A percentile compares a stretch with the other conserved stretches of the same genome.
Conservation (phyloP, 1,140 invertebrate species). For the Cylas formicarius region DNA sequence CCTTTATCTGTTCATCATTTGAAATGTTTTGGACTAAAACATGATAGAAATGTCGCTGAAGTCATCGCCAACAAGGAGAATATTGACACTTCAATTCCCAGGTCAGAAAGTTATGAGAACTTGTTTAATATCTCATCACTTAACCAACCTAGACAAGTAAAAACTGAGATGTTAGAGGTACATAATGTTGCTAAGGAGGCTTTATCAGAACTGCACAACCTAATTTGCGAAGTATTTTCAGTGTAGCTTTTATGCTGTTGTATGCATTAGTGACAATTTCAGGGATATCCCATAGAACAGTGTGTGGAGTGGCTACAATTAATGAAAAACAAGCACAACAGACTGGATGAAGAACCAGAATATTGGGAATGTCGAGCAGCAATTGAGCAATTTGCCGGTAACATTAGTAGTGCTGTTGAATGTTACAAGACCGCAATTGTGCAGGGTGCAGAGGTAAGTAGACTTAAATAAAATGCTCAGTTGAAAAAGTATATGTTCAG, state of each 20-base stretch:
- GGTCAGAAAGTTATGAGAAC: slow-evolving; percentile 28
- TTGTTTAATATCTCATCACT: slow-evolving; percentile 25
- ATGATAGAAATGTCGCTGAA: slow-evolving; percentile 31
- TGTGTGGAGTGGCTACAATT: slow-evolving; percentile 48
- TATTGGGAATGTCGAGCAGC: slow-evolving; percentile 54
- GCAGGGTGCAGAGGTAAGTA: slow-evolving; percentile 47
- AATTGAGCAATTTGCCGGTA: slow-evolving; percentile 47
- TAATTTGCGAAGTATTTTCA: slow-evolving; percentile 37
- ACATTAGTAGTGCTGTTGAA: slow-evolving; percentile 47
- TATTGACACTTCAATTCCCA: slow-evolving; percentile 41
- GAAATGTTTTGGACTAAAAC: slow-evolving; percentile 25
- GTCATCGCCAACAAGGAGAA: slow-evolving; percentile 47
- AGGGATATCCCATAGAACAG: slow-evolving; percentile 43
- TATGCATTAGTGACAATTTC: slow-evolving; percentile 13
- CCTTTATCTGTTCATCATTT: slow-evolving; percentile 46
- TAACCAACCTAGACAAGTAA: slow-evolving; percentile 6
- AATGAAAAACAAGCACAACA: slow-evolving; percentile 41
- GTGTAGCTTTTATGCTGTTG: slow-evolving; percentile 9
- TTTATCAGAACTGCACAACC: slow-evolving; percentile 36
- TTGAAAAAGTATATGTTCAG: slow-evolving; percentile 35
- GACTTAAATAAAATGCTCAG: not conserved
- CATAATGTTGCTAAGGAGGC: slow-evolving; percentile 29
- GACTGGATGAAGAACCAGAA: slow-evolving; percentile 40
- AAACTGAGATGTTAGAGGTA: slow-evolving; percentile 3
- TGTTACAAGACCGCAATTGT: slow-evolving; percentile 50